Evolutionary conservation across 1,140 invertebrate genomes (phyloP).

Genomic region (Eriosoma lanigerum): DNA sequence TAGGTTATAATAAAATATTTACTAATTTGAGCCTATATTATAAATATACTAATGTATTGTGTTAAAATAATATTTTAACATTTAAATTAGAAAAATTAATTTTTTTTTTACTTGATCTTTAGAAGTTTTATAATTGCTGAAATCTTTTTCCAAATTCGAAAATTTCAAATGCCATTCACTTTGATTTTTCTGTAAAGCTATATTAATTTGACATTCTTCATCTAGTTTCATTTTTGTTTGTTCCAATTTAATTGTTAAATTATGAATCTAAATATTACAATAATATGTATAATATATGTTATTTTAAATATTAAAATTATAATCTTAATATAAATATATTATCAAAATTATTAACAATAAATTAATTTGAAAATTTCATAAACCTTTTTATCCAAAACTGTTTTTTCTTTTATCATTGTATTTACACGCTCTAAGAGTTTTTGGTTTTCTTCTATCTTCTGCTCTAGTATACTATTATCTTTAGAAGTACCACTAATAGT

Average conservation of each 20-base stretch:
- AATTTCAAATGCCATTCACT: slow-evolving; percentile 73
- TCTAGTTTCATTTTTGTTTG: slow-evolving; percentile 68
- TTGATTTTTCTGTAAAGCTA: slow-evolving; percentile 77
- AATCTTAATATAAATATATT: background rate
- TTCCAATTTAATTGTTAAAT: slow-evolving; percentile 64
- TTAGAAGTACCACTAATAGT: background rate
- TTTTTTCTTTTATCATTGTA: slow-evolving; percentile 34
- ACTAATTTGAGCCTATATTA: too few relatives aligned
- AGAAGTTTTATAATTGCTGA: slow-evolving; percentile 61
- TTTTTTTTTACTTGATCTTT: slow-evolving; percentile 62
- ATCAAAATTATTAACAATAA: too few relatives aligned
- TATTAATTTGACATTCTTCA: slow-evolving; percentile 77
- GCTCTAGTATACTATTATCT: slow-evolving; percentile 17
- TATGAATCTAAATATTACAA: slow-evolving; percentile 57
- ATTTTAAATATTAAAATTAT: slow-evolving; percentile 16
- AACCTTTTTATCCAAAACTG: slow-evolving; percentile 38
- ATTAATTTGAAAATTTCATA: background rate
- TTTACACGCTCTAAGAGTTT: slow-evolving; percentile 27
- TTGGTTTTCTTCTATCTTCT: slow-evolving; percentile 44
- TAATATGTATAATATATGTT: background rate
- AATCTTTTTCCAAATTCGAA: slow-evolving; percentile 66
- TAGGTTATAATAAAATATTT: too few relatives aligned
- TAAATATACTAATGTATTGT: too few relatives aligned
- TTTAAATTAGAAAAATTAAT: background rate
- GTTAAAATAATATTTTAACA: background rate